A percentile compares a stretch with the other conserved stretches of the same genome.
Conservation (phyloP, 2,797 vertebrate species). For the Eupleurogrammus muticus region DNA sequence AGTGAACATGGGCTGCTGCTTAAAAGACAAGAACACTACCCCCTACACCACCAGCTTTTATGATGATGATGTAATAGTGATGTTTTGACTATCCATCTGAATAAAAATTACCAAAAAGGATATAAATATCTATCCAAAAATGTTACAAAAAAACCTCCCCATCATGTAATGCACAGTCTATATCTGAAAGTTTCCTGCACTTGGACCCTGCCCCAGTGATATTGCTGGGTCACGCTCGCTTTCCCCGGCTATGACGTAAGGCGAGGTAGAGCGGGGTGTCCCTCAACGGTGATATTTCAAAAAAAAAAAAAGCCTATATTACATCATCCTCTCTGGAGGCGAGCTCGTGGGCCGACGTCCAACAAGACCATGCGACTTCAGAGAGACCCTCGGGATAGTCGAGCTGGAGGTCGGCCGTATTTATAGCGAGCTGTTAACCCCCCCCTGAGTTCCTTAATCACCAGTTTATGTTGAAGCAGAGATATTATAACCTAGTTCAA, state of each 20-base stretch:
- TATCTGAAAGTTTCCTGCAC: no score
- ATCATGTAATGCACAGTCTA: no score
- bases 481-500: not conserved
- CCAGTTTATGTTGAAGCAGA: constrained; percentile 7
- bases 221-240: constrained; percentile 26
- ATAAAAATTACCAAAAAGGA: no score
- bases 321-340: constrained; percentile 62
- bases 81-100: no score
- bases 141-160: no score
- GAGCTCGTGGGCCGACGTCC: constrained; percentile 16
- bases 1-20: no score
- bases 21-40: no score
- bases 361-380: constrained; percentile 36
- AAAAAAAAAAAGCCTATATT: constrained; percentile 48
- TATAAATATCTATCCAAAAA: no score
- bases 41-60: no score
- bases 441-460: constrained; percentile 22
- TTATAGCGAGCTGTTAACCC: constrained; percentile 34
- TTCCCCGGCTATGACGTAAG: constrained; percentile 27
- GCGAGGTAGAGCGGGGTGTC: constrained; percentile 44
- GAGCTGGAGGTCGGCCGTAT: constrained; percentile 25
- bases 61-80: no score
- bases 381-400: constrained; percentile 19
- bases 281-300: constrained; percentile 49
- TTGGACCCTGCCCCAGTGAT: not conserved